Percentiles rank a stretch among this genome's conserved stretches.
phyloP scores from a whole-genome alignment of 2,113 vertebrate species.

The Ornithorhynchus anatinus region DNA sequence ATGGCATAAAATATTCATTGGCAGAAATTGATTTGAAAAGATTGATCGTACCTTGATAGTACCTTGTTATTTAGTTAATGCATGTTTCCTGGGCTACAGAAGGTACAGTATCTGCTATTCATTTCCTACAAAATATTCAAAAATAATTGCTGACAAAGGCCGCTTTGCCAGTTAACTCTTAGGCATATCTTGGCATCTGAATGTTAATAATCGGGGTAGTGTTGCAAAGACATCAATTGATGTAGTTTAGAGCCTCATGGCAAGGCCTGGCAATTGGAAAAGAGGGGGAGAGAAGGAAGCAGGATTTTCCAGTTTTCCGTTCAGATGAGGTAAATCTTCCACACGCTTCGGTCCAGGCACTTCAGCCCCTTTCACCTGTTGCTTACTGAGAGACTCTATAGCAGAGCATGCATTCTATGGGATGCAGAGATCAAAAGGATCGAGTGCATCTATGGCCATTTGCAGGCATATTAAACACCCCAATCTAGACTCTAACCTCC shows the following conservation, averaged over 20 bases:
- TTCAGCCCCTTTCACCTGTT: too few relatives aligned
- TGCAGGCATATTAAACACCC: too few relatives aligned
- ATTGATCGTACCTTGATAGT: conserved; percentile 57
- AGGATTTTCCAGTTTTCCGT: conserved; percentile 18
- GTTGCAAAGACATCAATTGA: conserved; percentile 61
- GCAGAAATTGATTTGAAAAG: conserved; percentile 67
- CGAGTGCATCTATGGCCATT: too few relatives aligned
- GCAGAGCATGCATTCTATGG: too few relatives aligned
- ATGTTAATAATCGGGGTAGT: conserved; percentile 68
- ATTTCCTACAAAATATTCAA: conserved; percentile 70
- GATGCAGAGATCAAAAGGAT: too few relatives aligned
- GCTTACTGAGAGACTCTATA: too few relatives aligned
- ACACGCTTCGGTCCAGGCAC: too few relatives aligned
- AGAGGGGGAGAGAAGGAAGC: neutral
- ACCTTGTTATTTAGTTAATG: conserved; percentile 71
- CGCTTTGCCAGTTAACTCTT: conserved; percentile 64
- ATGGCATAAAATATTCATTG: conserved; percentile 68
- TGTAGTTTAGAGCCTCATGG: conserved; percentile 55
- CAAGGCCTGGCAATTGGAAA: conserved; percentile 40
- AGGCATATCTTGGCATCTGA: conserved; percentile 67
- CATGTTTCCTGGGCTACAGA: conserved; percentile 64
- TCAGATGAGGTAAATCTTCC: too few relatives aligned
- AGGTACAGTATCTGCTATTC: conserved; percentile 65
- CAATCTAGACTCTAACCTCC: too few relatives aligned
- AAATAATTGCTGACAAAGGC: conserved; percentile 73